Evolutionary conservation across 2,113 vertebrate genomes (phyloP).

Genomic region (rat (Rattus norvegicus)): GRCr8 NC_086032.1:13085001-13085500

Average conservation of each 20-base stretch:
- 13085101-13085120: background rate
- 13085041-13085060: background rate
- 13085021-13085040: conserved; percentile 22
- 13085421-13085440: background rate
- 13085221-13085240: background rate
- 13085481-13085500: conserved; percentile 28
- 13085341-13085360: background rate
- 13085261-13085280: background rate
- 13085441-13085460: background rate
- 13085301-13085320: background rate
- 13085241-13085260: background rate
- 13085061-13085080: background rate
- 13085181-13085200: background rate
- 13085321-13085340: background rate
- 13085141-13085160: background rate
- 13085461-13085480: background rate
- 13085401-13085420: background rate
- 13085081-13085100: background rate
- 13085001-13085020: background rate
- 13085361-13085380: background rate
- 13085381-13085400: too few species aligned
- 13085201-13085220: too few species aligned
- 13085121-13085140: background rate
- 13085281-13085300: background rate
- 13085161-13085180: background rate